phyloP scores from a whole-genome alignment of 2,113 vertebrate genomes.

The Mungos mungo region DNA sequence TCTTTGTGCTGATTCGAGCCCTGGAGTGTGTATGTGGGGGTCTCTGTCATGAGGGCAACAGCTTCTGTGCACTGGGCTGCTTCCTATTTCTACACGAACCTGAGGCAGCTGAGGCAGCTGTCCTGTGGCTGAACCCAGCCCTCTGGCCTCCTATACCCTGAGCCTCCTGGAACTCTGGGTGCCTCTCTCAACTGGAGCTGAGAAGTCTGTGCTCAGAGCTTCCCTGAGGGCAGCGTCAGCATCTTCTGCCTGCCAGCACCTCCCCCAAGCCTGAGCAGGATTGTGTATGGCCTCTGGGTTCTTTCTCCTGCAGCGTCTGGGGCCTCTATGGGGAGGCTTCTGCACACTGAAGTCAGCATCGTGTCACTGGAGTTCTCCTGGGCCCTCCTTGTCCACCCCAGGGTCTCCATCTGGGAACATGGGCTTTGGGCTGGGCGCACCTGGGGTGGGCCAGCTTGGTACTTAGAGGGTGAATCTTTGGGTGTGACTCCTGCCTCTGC shows the following conservation, averaged over 20 bases:
- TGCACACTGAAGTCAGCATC: not conserved
- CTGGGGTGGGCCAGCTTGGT: not conserved
- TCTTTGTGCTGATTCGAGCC: not conserved
- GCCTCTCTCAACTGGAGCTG: not conserved
- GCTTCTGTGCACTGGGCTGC: not conserved
- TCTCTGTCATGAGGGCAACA: not conserved
- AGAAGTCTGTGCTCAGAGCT: not conserved
- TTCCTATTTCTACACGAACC: not conserved
- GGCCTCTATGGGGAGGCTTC: not conserved
- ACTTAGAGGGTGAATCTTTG: not conserved
- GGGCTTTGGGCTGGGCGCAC: no score
- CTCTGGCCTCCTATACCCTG: not conserved
- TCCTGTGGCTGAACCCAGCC: not conserved
- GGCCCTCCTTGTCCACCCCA: not conserved
- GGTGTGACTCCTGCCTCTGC: not conserved
- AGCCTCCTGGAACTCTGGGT: not conserved
- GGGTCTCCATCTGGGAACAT: not conserved
- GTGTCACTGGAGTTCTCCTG: rapidly evolving
- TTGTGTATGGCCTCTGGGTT: not conserved
- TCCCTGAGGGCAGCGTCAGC: not conserved
- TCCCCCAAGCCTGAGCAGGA: not conserved
- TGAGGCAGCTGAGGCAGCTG: rapidly evolving
- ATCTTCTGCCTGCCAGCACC: not conserved
- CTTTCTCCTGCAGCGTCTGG: not conserved
- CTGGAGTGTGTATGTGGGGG: not conserved